Conservation (phyloP, 2,113 vertebrate species). For the Lates calcarifer region DNA sequence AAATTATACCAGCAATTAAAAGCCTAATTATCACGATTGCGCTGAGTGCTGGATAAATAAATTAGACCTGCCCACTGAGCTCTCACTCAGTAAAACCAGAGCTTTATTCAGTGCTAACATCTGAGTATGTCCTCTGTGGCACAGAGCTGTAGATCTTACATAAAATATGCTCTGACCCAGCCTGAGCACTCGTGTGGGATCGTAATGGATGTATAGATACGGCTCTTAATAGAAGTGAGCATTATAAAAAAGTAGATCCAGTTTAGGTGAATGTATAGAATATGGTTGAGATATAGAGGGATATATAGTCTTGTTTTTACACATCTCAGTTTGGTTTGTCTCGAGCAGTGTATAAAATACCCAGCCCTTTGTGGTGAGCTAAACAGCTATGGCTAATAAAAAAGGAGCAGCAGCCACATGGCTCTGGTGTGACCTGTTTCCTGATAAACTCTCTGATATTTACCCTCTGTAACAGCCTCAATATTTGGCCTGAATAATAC, state of each 20-base stretch:
- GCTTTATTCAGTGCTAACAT: slow-evolving; percentile 25
- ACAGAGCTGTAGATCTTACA: slow-evolving; percentile 46
- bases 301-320: background rate
- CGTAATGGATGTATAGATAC: slow-evolving; percentile 54
- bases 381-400: slow-evolving; percentile 1
- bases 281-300: background rate
- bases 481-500: slow-evolving; percentile 74
- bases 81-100: slow-evolving; percentile 35
- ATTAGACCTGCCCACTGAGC: slow-evolving; percentile 22
- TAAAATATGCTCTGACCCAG: slow-evolving; percentile 60
- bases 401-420: slow-evolving; percentile 7
- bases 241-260: background rate
- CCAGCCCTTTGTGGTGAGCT: background rate
- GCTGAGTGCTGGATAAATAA: slow-evolving; percentile 43
- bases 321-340: background rate
- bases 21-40: slow-evolving; percentile 41
- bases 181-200: slow-evolving; percentile 55
- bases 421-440: slow-evolving; percentile 62
- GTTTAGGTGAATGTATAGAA: background rate
- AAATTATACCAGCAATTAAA: slow-evolving; percentile 62
- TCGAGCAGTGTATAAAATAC: background rate
- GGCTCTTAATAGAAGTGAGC: slow-evolving; percentile 17
- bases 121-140: slow-evolving; percentile 12
- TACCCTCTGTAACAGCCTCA: slow-evolving; percentile 48
- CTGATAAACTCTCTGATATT: slow-evolving; percentile 71